Evolutionary conservation across 2,888 invertebrate genomes (phyloP).

Genomic region (Phragmatobia fuliginosa): DNA sequence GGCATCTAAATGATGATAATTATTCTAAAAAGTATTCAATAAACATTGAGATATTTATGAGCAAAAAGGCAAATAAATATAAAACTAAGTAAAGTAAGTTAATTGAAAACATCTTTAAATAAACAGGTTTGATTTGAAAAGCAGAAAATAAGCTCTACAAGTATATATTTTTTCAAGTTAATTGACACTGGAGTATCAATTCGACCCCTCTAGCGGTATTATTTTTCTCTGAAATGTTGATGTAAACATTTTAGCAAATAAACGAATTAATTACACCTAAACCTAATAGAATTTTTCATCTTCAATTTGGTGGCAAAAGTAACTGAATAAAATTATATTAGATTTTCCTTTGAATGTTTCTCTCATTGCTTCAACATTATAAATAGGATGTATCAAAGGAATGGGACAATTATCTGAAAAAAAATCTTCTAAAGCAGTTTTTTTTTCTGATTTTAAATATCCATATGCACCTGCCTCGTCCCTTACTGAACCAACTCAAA

Average conservation of each 20-base stretch:
- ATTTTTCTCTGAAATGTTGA: background rate
- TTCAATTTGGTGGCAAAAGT: background rate
- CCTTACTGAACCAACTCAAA: too few species aligned
- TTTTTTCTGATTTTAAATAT: too few species aligned
- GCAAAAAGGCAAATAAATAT: background rate
- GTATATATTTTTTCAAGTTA: background rate
- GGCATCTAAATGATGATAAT: background rate
- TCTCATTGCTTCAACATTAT: background rate
- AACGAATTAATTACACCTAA: background rate
- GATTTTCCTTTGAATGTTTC: background rate
- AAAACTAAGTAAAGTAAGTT: background rate
- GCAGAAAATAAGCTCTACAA: background rate
- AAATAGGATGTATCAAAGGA: background rate
- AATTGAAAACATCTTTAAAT: background rate
- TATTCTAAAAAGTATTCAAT: background rate
- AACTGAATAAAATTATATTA: background rate
- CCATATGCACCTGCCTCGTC: too few species aligned
- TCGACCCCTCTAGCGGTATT: background rate
- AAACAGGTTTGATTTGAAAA: background rate
- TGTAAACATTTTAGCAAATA: slow-evolving; percentile 6
- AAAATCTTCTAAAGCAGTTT: too few species aligned
- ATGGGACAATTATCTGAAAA: too few species aligned
- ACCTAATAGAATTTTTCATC: background rate
- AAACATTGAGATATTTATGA: background rate
- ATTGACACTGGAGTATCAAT: background rate